Evolutionary conservation across 2,888 invertebrate genomes (phyloP).

Genomic region (Tenthredo scrophulariae): DNA sequence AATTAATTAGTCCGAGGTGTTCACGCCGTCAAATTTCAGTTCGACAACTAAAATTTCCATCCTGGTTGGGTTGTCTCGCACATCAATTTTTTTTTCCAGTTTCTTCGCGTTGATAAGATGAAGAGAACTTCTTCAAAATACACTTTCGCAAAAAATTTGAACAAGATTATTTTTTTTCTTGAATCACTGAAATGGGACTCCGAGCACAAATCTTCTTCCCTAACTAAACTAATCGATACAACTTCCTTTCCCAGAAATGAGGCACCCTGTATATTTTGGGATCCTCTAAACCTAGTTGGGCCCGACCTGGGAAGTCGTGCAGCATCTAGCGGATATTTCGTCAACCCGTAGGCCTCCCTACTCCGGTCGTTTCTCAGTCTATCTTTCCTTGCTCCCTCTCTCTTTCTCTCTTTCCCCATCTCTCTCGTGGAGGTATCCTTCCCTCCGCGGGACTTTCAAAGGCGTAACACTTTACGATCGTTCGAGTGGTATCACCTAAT

Average conservation of each 20-base stretch:
- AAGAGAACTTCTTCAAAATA: no score
- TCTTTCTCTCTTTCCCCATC: neutral
- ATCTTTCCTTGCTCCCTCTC: neutral
- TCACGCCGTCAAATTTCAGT: neutral
- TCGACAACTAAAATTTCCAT: neutral
- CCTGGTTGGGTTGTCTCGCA: neutral
- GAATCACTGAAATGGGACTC: neutral
- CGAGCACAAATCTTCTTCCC: neutral
- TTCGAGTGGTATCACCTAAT: constrained; percentile 75
- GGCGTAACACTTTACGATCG: constrained; percentile 75
- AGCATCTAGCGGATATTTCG: constrained; percentile 74
- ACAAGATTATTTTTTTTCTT: neutral
- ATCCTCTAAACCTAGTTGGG: neutral
- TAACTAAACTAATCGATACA: neutral
- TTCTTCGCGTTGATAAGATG: neutral
- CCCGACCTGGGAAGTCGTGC: constrained; percentile 62
- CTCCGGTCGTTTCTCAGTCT: constrained; percentile 54
- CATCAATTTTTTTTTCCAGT: neutral
- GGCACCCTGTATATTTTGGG: constrained; percentile 40
- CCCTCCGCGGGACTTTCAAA: constrained; percentile 65
- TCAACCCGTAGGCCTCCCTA: constrained; percentile 74
- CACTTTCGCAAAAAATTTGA: neutral
- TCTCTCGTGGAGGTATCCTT: constrained; percentile 52
- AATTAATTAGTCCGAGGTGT: constrained; percentile 23
- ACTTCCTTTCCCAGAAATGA: constrained; percentile 30